Evolutionary conservation across 2,888 invertebrate genomes (phyloP).

Genomic region (Drosophila kokeensis): DNA sequence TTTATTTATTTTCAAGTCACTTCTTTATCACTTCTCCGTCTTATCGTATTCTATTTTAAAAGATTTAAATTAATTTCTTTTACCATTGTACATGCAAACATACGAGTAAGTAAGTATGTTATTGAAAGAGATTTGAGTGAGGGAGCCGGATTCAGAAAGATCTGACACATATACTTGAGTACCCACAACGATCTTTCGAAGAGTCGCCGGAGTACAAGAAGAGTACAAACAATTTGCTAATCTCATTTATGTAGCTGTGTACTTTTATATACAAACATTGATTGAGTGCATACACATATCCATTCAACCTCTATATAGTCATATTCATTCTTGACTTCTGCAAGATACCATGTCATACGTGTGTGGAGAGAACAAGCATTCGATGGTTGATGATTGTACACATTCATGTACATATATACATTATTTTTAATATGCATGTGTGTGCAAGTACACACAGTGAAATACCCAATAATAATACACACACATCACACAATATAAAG

Average conservation of each 20-base stretch:
- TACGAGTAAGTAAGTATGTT: constrained; percentile 41
- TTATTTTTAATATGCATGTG: not conserved
- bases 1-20: constrained; percentile 5
- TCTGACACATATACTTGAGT: constrained; percentile 29
- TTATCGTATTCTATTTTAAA: constrained; percentile 3
- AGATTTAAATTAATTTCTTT: constrained; percentile 3
- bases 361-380: not conserved
- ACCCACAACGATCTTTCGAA: constrained; percentile 7
- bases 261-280: not conserved
- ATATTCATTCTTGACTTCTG: constrained; percentile 1
- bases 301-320: constrained; percentile 2
- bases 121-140: constrained; percentile 15
- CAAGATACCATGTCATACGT: not conserved
- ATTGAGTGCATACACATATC: not conserved
- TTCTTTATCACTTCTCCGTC: constrained; percentile 8
- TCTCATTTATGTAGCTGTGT: not conserved
- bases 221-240: constrained; percentile 4
- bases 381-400: not conserved
- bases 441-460: constrained; percentile 4
- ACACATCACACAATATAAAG: constrained; percentile 2
- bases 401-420: not conserved
- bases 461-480: constrained; percentile 8
- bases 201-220: constrained; percentile 1
- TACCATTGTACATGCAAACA: constrained; percentile 19
- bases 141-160: constrained; percentile 10